phyloP scores from a whole-genome alignment of 2,797 vertebrate genomes.

The Pteropus rufus region DNA sequence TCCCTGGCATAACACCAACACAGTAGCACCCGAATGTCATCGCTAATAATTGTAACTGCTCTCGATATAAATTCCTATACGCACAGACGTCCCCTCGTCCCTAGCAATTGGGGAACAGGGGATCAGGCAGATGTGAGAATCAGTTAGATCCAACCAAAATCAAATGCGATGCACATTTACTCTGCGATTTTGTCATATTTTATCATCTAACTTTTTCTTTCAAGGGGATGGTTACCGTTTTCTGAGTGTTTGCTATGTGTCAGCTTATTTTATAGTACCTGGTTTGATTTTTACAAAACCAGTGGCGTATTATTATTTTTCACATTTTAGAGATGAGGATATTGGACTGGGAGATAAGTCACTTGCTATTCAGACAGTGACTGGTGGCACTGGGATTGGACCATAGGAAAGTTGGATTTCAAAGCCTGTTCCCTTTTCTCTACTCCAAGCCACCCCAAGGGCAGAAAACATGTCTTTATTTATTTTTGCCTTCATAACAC shows the following conservation, averaged over 20 bases:
- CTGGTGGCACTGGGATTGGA: not conserved
- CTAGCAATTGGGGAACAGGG: not conserved
- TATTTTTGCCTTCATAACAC: conserved; percentile 33
- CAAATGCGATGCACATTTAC: not conserved
- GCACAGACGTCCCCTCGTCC: not conserved
- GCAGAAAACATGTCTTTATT: conserved; percentile 40
- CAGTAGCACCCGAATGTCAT: not conserved
- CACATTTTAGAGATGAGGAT: not conserved
- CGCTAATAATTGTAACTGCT: not conserved
- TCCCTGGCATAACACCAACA: not conserved
- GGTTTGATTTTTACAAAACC: not conserved
- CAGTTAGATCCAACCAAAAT: not conserved
- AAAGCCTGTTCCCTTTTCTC: not conserved
- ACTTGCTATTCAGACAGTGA: not conserved
- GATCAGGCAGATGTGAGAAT: not conserved
- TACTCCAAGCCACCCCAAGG: not conserved
- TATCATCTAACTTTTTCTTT: not conserved
- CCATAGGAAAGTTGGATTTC: not conserved
- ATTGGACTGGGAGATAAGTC: not conserved
- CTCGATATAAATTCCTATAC: not conserved
- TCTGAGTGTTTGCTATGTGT: not conserved
- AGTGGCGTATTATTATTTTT: not conserved
- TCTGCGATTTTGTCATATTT: not conserved
- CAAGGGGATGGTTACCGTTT: not conserved
- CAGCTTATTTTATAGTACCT: not conserved